These are phyloP conservation scores for Varanus salvator DNA, from an alignment of 2,113 vertebrate species.

Conservation along the genomic window DNA sequence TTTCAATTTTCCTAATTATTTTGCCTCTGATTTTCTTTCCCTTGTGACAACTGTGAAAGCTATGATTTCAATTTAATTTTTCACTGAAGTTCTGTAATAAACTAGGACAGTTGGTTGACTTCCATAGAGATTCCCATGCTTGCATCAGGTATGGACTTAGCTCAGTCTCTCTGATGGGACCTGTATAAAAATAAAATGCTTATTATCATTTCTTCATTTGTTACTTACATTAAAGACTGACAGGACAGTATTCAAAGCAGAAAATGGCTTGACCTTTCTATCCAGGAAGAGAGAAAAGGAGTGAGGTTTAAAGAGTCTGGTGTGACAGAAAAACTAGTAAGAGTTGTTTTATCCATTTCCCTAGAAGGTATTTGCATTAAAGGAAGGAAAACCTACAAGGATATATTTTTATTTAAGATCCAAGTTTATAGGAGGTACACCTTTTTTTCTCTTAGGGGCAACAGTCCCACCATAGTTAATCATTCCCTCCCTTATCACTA, in stretches of 20 bases:
- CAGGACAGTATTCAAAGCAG: neutral
- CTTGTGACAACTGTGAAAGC: conserved; percentile 4
- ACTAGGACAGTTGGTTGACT: conserved; percentile 21
- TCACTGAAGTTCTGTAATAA: conserved; percentile 44
- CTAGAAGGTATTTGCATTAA: neutral
- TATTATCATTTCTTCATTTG: neutral
- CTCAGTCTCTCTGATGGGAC: neutral
- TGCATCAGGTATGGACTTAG: neutral
- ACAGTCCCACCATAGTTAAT: conserved; percentile 26
- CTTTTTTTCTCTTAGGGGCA: conserved; percentile 25
- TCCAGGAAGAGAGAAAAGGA: neutral
- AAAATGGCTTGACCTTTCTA: neutral
- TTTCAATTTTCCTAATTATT: conserved; percentile 51
- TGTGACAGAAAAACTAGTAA: neutral
- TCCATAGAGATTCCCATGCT: conserved; percentile 32
- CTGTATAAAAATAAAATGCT: neutral
- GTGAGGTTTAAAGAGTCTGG: conserved; percentile 18
- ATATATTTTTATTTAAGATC: conserved; percentile 40
- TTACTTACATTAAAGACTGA: conserved; percentile 7
- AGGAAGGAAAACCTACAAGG: conserved; percentile 17
- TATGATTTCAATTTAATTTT: conserved; percentile 46
- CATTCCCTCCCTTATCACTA: conserved; percentile 38
- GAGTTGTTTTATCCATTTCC: neutral
- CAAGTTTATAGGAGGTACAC: neutral
- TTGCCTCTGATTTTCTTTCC: conserved; percentile 41